Conservation (phyloP, 1,140 invertebrate species). For the Drosophila murphyi region DNA sequence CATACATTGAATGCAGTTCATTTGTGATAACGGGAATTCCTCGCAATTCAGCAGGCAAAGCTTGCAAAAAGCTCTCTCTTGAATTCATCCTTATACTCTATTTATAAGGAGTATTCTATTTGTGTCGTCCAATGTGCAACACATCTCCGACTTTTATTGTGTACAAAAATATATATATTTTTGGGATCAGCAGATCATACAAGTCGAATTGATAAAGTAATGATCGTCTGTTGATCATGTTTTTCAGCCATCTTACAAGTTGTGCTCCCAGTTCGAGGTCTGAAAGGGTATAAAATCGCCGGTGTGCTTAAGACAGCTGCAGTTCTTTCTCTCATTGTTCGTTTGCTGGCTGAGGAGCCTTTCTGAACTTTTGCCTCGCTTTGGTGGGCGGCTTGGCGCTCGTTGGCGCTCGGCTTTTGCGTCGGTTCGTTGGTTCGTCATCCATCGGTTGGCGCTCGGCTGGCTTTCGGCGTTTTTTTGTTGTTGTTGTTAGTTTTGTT, state of each 20-base stretch:
- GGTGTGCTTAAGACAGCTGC: neutral
- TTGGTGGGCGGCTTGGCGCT: constrained; percentile 27
- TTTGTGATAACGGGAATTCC: constrained; percentile 46
- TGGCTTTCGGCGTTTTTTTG: constrained; percentile 17
- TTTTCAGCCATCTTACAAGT: too few relatives aligned
- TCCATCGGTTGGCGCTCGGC: neutral
- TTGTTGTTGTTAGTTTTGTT: constrained; percentile 9
- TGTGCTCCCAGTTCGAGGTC: neutral
- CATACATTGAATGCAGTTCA: constrained; percentile 14
- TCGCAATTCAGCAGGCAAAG: constrained; percentile 22
- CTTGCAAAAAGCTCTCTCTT: constrained; percentile 10
- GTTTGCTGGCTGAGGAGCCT: neutral
- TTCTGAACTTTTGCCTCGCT: constrained; percentile 18
- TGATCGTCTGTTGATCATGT: too few relatives aligned
- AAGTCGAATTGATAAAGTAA: too few relatives aligned
- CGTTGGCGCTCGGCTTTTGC: constrained; percentile 5
- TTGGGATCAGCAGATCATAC: too few relatives aligned
- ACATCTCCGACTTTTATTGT: too few relatives aligned
- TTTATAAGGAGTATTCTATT: neutral
- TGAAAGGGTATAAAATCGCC: neutral
- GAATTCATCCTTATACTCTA: neutral
- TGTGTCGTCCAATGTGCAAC: neutral
- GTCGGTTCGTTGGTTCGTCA: constrained; percentile 16
- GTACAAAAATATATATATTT: too few relatives aligned
- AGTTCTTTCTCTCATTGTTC: neutral